Conservation (phyloP, 2,888 invertebrate species). For the Pseudanteris insignis region DNA sequence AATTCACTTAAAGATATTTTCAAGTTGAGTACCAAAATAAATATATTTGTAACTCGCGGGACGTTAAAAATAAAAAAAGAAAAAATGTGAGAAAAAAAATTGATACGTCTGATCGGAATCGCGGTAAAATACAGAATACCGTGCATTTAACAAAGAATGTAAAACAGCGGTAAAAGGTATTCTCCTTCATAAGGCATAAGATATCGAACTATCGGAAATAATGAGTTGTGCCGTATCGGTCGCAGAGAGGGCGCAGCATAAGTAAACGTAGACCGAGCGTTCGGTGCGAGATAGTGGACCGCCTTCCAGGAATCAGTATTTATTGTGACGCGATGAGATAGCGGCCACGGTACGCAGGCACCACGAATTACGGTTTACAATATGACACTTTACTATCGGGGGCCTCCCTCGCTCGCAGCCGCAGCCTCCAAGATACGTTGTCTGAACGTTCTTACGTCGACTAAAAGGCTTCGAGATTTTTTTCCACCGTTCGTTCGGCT, state of each 20-base stretch:
- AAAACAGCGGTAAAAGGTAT: constrained; percentile 41
- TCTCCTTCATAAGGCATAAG: constrained; percentile 55
- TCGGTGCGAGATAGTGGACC: constrained; percentile 49
- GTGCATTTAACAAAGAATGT: constrained; percentile 22
- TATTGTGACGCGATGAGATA: constrained; percentile 66
- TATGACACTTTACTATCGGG: constrained; percentile 61
- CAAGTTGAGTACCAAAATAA: too few relatives aligned
- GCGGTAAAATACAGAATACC: constrained; percentile 25
- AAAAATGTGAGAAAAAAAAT: too few relatives aligned
- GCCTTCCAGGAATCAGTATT: constrained; percentile 67
- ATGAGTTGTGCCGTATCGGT: constrained; percentile 43
- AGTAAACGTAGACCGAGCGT: constrained; percentile 63
- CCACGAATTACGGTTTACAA: constrained; percentile 66
- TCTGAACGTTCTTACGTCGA: constrained; percentile 55
- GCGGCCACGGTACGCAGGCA: constrained; percentile 55
- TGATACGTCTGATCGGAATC: constrained; percentile 37
- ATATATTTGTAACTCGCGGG: too few relatives aligned
- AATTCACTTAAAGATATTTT: too few relatives aligned
- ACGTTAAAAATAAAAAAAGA: too few relatives aligned
- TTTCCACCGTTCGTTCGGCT: constrained; percentile 17
- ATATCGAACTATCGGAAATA: constrained; percentile 54
- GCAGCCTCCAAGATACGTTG: constrained; percentile 53
- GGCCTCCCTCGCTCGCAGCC: constrained; percentile 44
- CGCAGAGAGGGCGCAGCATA: constrained; percentile 52
- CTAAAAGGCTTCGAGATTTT: constrained; percentile 59